Base-by-base conservation (phyloP, 2,113 vertebrate genomes). In the Nothoprocta pentlandii region DNA sequence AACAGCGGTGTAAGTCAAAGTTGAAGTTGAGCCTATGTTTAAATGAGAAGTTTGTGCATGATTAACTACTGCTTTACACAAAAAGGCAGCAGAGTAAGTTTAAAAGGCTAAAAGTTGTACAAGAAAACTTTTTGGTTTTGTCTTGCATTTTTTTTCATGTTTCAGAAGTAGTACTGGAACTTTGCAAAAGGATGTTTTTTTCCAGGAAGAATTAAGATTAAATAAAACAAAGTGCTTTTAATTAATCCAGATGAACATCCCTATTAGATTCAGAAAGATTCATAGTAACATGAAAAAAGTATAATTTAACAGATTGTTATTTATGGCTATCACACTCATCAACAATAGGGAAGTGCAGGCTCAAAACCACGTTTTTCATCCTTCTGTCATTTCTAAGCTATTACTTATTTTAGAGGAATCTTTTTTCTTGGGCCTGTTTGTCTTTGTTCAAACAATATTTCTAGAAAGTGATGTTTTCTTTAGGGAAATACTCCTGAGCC, bases 1-100 rank as follows among this genome's bases (percentile, higher is more conserved):
- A 80, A 20, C 68, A 23, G n/a, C 62, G 54, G 19, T 58, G 9
- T 42, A 46, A 46, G 49, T 67, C 49, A 25, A 66, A 74, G 83
- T 94, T 20, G 14, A 70, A 76, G 46, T 64, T 87, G 44, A 95
- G 64, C 49, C 79, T 81, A n/a, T 64, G 74, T 80, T 66, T 87
- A 85, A 79, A 39, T 28, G 64, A 32, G 21, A 74, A 5, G 36
- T 78, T 85, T 76, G 46, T 47, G 30, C 28, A 66, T 81, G 36
- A 58, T 93, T 91, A 92, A 42, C 46, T 77, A n/a, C 34, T 58
- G 10, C 46, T 78, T 84, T n/a, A 80, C 66, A 75, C 17, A 61
- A 26, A 81, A 73, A 53, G 47, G 5, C 54, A 10, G 12, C 12
- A 36, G 64, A 80, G 26, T 58, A 71, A 46, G 54, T 64, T 80